phyloP scores from a whole-genome alignment of 1,140 invertebrate genomes.

The Eurosta solidaginis region DNA sequence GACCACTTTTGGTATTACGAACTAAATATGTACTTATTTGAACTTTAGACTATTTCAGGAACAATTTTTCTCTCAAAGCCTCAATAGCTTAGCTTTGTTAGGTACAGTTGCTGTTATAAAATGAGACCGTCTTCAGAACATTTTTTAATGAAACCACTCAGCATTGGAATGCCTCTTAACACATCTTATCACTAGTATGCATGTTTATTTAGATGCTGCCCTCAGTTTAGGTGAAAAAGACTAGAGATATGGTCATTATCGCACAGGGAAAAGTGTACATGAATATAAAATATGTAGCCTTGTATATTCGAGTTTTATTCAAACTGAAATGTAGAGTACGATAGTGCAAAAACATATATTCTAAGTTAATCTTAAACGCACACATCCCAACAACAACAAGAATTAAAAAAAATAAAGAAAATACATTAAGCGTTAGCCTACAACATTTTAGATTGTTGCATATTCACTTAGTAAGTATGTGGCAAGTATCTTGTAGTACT shows the following conservation, averaged over 20 bases:
- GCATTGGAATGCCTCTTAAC: too few relatives aligned
- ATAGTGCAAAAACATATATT: not conserved
- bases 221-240: not conserved
- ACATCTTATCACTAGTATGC: too few relatives aligned
- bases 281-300: too few relatives aligned
- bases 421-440: not conserved
- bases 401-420: not conserved
- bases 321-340: not conserved
- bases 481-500: not conserved
- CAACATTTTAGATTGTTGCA: not conserved
- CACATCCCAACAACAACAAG: not conserved
- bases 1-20: too few relatives aligned
- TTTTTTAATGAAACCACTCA: too few relatives aligned
- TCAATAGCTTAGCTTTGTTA: too few relatives aligned
- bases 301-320: not conserved
- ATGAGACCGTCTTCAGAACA: too few relatives aligned
- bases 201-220: not conserved
- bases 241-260: not conserved
- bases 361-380: not conserved
- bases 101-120: too few relatives aligned
- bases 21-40: too few relatives aligned
- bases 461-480: not conserved
- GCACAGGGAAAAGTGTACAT: constrained; percentile 12
- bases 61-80: too few relatives aligned
- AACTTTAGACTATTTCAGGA: too few relatives aligned